These are phyloP conservation scores for Torymus texanus DNA, from an alignment of 2,888 invertebrate species.

Conservation along the genomic window DNA sequence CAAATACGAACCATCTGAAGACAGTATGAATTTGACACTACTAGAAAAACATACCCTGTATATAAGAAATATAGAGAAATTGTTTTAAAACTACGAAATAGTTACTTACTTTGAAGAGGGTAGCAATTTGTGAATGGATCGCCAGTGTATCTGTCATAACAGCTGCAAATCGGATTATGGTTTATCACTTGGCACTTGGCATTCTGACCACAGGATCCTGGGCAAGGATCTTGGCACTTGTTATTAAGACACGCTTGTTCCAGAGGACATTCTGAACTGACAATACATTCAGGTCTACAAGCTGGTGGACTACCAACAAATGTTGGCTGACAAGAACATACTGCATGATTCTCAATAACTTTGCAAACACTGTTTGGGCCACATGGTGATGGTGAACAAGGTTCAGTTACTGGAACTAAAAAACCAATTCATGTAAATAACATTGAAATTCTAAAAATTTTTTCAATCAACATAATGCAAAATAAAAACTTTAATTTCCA, in stretches of 20 bases:
- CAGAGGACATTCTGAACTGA: conserved; percentile 86
- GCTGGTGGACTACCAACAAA: conserved; percentile 87
- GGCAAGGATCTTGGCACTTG: conserved; percentile 88
- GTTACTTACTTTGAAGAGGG: conserved; percentile 76
- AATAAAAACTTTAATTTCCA: too few species aligned
- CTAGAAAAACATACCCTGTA: conserved; percentile 37
- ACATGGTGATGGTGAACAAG: conserved; percentile 86
- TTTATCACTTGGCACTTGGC: conserved; percentile 88
- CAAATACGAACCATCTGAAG: conserved; percentile 52
- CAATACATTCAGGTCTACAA: conserved; percentile 88
- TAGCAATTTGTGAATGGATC: conserved; percentile 83
- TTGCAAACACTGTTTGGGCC: conserved; percentile 87
- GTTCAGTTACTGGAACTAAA: conserved; percentile 66
- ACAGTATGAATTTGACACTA: conserved; percentile 30
- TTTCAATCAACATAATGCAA: too few species aligned
- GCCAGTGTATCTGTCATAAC: conserved; percentile 84
- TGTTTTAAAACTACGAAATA: conserved; percentile 4
- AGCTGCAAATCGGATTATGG: conserved; percentile 89
- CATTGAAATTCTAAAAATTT: too few species aligned
- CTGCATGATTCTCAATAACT: conserved; percentile 81
- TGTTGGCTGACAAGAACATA: conserved; percentile 83
- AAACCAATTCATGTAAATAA: conserved; percentile 15
- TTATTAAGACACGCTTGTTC: conserved; percentile 86
- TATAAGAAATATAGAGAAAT: background rate
- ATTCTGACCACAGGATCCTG: conserved; percentile 86